Evolutionary conservation across 2,888 invertebrate species (phyloP), one percentile per base, ranked within the genome.

Genomic region (Macrosoma leucophasiata): DNA sequence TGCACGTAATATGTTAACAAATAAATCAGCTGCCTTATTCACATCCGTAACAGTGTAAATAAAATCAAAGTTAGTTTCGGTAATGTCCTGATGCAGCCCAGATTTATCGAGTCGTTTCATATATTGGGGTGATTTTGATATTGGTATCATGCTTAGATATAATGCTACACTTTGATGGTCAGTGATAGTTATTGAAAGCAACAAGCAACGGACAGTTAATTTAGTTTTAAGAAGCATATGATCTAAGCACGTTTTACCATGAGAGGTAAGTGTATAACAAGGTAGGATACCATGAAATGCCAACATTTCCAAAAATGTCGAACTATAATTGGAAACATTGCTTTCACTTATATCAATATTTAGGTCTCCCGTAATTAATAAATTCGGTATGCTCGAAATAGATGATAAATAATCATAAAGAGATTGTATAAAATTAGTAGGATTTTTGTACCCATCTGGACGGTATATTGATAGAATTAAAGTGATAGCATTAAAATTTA

Each of bases 271-370:
- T 1, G 20, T 33, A 12, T 50, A 43, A 0, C 35, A 45, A 1
- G 50, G 42, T 0, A 50, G 35, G 5, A 53, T 11, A 1, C 44
- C 33, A 9, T 54, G 54, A 4, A 35, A 19, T 1, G 54, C 41
- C 2, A 47, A 5, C 0, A 47, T 7, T 21, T 44, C 42, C 3
- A 54, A 23, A 13, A 50, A 55, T 11, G n/a, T 12, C 3, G 18
- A 6, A 4, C 17, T 18, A 5, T 27, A n/a, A 8, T 7, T 9
- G 3, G 17, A 17, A 17, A 1, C 4, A 11, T 27, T 18, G 4
- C 12, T 18, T 12, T 3, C 3, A 3, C 35, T 10, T 39, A 49
- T 24, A 13, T 52, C 3, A 13, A 44, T 44, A 7, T 52, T 52
- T 4, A 50, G 39, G 6, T 52, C 50, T 3, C 48, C 49, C 1